Evolutionary conservation across 2,888 invertebrate genomes (phyloP).

Genomic region (Lypha dubia): DNA sequence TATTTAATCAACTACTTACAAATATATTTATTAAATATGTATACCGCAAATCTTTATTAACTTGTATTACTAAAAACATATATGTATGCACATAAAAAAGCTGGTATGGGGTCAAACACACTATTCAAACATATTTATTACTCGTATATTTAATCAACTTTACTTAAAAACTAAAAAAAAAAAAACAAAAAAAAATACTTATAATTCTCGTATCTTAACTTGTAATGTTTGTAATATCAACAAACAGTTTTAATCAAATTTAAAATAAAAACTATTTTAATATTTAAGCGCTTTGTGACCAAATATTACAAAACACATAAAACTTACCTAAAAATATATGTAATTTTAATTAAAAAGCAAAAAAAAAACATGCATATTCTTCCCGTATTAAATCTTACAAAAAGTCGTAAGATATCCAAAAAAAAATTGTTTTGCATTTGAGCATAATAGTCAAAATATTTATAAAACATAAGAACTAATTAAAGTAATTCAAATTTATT

Average conservation of each 20-base stretch:
- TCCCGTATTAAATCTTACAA: conserved; percentile 17
- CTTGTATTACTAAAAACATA: conserved; percentile 29
- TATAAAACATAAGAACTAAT: conserved; percentile 19
- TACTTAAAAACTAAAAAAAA: no score
- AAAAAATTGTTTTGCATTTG: conserved; percentile 72
- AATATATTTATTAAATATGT: conserved; percentile 10
- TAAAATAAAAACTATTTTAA: conserved; percentile 35
- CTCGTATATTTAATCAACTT: conserved; percentile 6
- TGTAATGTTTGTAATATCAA: neutral
- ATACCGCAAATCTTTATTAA: neutral
- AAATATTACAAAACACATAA: conserved; percentile 56
- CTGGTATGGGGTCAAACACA: conserved; percentile 84
- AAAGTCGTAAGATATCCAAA: conserved; percentile 40
- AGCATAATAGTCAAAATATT: conserved; percentile 74
- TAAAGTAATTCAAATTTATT: conserved; percentile 38
- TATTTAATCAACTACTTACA: conserved; percentile 6
- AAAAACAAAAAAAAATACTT: no score
- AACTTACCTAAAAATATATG: conserved; percentile 33
- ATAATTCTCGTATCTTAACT: neutral
- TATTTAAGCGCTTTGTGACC: conserved; percentile 74
- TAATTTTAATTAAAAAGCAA: no score
- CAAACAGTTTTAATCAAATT: conserved; percentile 1
- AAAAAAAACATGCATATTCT: conserved; percentile 1
- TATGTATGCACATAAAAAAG: conserved; percentile 75
- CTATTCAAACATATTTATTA: conserved; percentile 64